Evolutionary conservation across 2,888 invertebrate species (phyloP), one percentile per base, ranked within the genome.

Genomic region (Lacanobia wlatinum): DNA sequence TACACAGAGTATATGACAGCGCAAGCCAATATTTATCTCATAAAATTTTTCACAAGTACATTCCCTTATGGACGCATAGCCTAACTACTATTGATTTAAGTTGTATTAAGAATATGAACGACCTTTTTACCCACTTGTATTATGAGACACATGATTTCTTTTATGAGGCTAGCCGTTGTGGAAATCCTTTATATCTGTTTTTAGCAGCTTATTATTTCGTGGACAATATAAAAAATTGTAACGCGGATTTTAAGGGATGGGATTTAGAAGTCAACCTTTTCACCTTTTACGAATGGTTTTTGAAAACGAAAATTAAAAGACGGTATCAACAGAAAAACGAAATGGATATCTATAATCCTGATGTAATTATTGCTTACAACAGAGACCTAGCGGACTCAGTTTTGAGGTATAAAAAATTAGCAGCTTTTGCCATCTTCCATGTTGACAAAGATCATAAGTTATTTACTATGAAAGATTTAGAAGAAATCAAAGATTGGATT

Each of bases 291-390:
- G 34, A 56, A 18, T 56, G 56, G 56, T 56, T 56, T 56, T 56
- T 56, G 18, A n/a, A 56, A 56, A n/a, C 56, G 18, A 34, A 28
- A 0, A 56, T 56, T 56, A 56, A 56, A 9, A 56, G 9, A 18
- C 28, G 56, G 10, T 56, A 56, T 18, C 18, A 4, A 56, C 18
- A 56, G 4, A 56, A 56, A 56, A 56, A 56, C 28, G 34, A 34
- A 56, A 56, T 56, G 56, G 56, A 56, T 56, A 56, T 56, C 18
- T 56, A n/a, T 56, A 56, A 18, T 34, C 56, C 56, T 56, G 56
- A 56, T 18, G 10, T 56, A 5, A 56, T 34, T 56, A 56, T 0
- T 56, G 28, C 5, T 56, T 34, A 18, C 18, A 18, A 34, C 10
- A 56, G 34, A 34, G 56, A 56, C 18, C 34, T 56, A 18, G 56